Percentiles rank a stretch among this genome's conserved stretches.
Evolutionary conservation across 2,113 vertebrate genomes (phyloP).

Genomic region (Gymnobelideus leadbeateri): DNA sequence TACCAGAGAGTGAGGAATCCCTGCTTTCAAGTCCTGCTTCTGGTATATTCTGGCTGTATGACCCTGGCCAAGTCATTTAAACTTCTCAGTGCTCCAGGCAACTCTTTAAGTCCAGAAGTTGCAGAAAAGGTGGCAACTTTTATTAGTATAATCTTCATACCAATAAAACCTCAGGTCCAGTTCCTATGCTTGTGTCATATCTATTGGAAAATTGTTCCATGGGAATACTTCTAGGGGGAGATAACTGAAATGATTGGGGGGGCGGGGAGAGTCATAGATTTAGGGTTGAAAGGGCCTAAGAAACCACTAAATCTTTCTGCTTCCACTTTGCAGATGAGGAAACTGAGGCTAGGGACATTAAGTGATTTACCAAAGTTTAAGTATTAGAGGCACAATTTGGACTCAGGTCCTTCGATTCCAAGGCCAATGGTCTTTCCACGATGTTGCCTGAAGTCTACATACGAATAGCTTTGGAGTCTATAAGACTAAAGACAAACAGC

Average conservation of each 20-base stretch:
- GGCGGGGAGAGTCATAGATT: neutral
- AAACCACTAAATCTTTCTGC: neutral
- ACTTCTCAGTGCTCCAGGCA: neutral
- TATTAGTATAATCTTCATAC: neutral
- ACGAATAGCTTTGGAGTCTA: neutral
- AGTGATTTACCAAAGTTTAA: neutral
- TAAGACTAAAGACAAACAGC: neutral
- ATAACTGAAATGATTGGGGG: neutral
- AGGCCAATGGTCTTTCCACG: neutral
- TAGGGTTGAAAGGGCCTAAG: neutral
- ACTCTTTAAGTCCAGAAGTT: neutral
- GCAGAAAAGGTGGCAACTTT: neutral
- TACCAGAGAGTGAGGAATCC: neutral
- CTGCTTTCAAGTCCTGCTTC: neutral
- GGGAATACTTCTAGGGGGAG: neutral
- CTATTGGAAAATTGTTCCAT: neutral
- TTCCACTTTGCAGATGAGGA: slow-evolving; percentile 2
- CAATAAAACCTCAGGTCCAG: neutral
- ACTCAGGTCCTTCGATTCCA: neutral
- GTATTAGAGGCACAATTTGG: neutral
- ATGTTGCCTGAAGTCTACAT: neutral
- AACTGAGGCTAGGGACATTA: neutral
- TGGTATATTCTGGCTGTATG: neutral
- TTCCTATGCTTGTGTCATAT: neutral
- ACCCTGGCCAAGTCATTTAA: neutral